Percentiles rank a stretch among this genome's conserved stretches.
Conservation (phyloP, 2,113 vertebrate genomes). For the Ptilorrhoa leucosticta region DNA sequence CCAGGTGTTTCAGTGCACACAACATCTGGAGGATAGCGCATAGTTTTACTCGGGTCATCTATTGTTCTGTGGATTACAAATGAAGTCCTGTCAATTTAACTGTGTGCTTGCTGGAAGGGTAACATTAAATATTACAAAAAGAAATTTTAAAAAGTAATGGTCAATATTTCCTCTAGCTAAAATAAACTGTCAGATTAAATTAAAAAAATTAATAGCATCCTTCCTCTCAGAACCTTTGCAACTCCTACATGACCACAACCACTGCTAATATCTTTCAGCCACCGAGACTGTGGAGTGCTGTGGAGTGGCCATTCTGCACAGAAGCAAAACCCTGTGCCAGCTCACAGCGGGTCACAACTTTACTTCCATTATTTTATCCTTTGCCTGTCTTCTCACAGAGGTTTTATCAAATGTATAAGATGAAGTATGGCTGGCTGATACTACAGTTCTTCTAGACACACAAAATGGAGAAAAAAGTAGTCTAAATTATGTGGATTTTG, state of each 20-base stretch:
- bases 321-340: neutral
- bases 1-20: constrained; percentile 63
- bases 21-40: constrained; percentile 63
- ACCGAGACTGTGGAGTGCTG: neutral
- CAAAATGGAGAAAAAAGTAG: neutral
- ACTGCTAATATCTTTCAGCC: neutral
- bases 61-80: constrained; percentile 53
- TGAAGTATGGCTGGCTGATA: neutral
- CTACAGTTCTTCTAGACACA: neutral
- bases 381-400: neutral
- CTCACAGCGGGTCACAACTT: neutral
- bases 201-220: neutral
- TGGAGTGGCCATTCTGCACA: neutral
- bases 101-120: neutral
- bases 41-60: constrained; percentile 30
- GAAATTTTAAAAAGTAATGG: neutral
- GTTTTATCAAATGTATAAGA: neutral
- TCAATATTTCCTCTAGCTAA: neutral
- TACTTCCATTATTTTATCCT: neutral
- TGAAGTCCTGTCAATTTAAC: constrained; percentile 38
- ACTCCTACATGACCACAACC: neutral
- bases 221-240: neutral
- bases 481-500: neutral
- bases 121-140: neutral
- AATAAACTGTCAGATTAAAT: neutral